Percentiles rank a stretch among this genome's conserved stretches.
These are phyloP conservation scores for Cyprinodon variegatus DNA, from an alignment of 2,113 vertebrate genomes.

Conservation along the genomic window DNA sequence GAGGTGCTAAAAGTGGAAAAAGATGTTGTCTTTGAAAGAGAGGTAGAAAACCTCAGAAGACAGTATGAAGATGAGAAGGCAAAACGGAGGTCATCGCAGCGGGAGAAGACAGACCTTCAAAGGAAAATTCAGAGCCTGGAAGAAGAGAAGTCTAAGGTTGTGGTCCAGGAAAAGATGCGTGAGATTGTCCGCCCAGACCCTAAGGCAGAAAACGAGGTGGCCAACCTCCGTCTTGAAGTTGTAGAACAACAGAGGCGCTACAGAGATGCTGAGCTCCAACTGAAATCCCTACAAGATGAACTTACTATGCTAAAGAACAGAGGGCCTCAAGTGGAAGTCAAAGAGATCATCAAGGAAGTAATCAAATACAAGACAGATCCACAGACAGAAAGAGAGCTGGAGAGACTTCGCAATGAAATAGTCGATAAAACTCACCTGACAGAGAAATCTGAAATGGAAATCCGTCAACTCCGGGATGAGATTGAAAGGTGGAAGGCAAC, in stretches of 20 bases:
- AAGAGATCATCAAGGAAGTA: constrained; percentile 94
- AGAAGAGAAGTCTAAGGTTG: constrained; percentile 89
- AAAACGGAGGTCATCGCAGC: constrained; percentile 81
- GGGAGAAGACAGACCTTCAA: constrained; percentile 88
- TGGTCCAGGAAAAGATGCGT: constrained; percentile 92
- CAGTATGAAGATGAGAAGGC: constrained; percentile 89
- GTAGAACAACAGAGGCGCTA: constrained; percentile 90
- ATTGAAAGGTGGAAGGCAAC: constrained; percentile 91
- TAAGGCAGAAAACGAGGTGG: constrained; percentile 91
- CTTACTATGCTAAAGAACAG: constrained; percentile 83
- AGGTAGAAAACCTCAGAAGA: constrained; percentile 86
- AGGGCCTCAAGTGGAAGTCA: constrained; percentile 90
- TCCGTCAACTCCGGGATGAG: constrained; percentile 90
- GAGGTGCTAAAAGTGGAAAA: constrained; percentile 97
- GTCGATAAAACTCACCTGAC: constrained; percentile 90
- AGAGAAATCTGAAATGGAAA: constrained; percentile 91
- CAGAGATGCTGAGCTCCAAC: constrained; percentile 85
- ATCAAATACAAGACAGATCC: constrained; percentile 96
- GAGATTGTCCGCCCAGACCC: constrained; percentile 96
- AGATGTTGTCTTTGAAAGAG: constrained; percentile 85
- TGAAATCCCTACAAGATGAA: constrained; percentile 85
- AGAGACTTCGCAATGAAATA: constrained; percentile 91
- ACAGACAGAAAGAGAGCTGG: constrained; percentile 89
- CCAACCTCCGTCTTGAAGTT: constrained; percentile 92
- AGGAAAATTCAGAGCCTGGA: constrained; percentile 89